phyloP scores from a whole-genome alignment of 2,113 vertebrate genomes.

The Actinemys pallida region DNA sequence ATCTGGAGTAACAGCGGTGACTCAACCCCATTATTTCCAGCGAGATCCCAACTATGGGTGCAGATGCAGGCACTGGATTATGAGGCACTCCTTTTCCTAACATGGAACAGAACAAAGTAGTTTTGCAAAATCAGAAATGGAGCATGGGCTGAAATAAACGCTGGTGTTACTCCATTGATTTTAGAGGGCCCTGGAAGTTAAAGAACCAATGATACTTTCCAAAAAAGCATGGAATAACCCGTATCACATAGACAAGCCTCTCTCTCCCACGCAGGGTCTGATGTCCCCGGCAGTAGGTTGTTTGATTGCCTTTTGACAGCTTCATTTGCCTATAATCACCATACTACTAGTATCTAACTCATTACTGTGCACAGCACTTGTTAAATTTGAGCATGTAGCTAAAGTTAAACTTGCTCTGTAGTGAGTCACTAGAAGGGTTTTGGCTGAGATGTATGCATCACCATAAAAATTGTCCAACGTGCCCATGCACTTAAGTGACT shows the following conservation, averaged over 20 bases:
- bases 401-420: not conserved
- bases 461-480: too few relatives aligned
- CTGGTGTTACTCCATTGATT: too few relatives aligned
- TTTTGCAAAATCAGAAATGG: not conserved
- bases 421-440: not conserved
- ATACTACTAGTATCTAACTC: not conserved
- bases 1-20: too few relatives aligned
- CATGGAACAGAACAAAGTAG: not conserved
- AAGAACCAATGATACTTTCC: not conserved
- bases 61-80: not conserved
- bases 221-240: not conserved
- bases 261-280: too few relatives aligned
- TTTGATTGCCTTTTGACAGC: too few relatives aligned
- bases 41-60: not conserved
- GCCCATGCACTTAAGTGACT: too few relatives aligned
- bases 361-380: not conserved
- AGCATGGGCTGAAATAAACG: not conserved
- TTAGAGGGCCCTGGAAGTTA: not conserved
- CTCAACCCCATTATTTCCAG: not conserved
- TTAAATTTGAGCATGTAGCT: not conserved
- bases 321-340: not conserved
- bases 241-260: too few relatives aligned
- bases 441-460: not conserved
- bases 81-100: not conserved
- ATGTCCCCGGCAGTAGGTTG: too few relatives aligned